Conservation (phyloP, 2,797 vertebrate genomes). For the Neosilurus hyrtlii region DNA sequence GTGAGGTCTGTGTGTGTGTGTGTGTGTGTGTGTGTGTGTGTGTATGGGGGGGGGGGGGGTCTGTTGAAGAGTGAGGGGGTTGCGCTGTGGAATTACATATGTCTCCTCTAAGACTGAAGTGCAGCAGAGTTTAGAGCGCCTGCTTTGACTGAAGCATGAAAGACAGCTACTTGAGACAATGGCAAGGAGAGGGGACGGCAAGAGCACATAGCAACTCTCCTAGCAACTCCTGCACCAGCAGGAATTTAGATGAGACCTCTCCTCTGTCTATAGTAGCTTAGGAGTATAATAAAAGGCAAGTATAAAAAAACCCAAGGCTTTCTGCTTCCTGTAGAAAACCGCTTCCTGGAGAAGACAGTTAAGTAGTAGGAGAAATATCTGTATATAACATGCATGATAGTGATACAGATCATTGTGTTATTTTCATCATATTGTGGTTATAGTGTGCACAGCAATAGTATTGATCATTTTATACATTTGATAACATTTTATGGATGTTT, state of each 20-base stretch:
- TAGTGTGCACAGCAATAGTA: not conserved
- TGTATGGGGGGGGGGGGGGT: not conserved
- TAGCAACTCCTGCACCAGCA: conserved; percentile 57
- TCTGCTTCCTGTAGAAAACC: conserved; percentile 3
- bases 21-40: conserved; percentile 24
- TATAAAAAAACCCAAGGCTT: conserved; percentile 31
- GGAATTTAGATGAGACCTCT: conserved; percentile 70
- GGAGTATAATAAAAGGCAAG: conserved; percentile 13
- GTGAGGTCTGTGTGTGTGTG: conserved; percentile 54
- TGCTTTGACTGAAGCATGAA: conserved; percentile 51
- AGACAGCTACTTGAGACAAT: conserved; percentile 56
- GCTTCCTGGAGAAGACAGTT: not conserved
- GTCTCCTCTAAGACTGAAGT: conserved; percentile 68
- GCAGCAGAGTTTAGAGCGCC: conserved; percentile 61
- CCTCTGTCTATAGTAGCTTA: conserved; percentile 49
- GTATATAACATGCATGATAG: not conserved
- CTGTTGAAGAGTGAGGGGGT: too few relatives aligned
- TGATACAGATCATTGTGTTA: not conserved
- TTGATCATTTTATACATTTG: not conserved
- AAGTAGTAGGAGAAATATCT: not conserved
- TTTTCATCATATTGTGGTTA: conserved; percentile 11
- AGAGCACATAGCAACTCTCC: conserved; percentile 65
- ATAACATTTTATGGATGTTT: not conserved
- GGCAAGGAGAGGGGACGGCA: conserved; percentile 35
- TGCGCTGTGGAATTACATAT: conserved; percentile 48